phyloP scores from a whole-genome alignment of 2,797 vertebrate species.

The Podargus strigoides region DNA sequence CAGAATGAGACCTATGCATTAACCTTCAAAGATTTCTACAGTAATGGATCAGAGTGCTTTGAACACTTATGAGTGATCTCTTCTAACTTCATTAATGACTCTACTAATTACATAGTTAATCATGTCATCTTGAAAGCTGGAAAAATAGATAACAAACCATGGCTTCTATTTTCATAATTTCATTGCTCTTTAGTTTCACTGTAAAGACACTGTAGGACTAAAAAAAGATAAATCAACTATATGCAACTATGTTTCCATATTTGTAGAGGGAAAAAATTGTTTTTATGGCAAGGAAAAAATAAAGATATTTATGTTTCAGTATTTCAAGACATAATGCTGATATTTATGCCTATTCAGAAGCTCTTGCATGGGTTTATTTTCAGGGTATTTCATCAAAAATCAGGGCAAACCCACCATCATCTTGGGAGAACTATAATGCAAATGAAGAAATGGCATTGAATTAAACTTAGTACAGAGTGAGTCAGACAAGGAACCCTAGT shows the following conservation, averaged over 20 bases:
- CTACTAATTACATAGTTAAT: slow-evolving; percentile 58
- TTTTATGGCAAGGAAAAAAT: not conserved
- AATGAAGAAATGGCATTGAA: not conserved
- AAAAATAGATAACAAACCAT: slow-evolving; percentile 2
- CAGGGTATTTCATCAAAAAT: not conserved
- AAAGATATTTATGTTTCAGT: not conserved
- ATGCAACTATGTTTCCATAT: not conserved
- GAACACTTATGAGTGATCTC: not conserved
- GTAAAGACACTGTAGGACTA: not conserved
- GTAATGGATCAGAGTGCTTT: not conserved
- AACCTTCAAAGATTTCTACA: slow-evolving; percentile 25
- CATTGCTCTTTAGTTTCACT: not conserved
- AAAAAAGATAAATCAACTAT: not conserved
- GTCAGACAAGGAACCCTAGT: not conserved
- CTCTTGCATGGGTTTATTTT: not conserved
- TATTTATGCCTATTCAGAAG: not conserved
- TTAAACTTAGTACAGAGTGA: not conserved
- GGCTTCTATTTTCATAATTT: not conserved
- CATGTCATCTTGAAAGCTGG: slow-evolving; percentile 29
- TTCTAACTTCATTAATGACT: slow-evolving; percentile 23
- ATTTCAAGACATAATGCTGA: not conserved
- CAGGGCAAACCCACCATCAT: not conserved
- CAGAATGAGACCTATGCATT: not conserved
- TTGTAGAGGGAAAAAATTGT: not conserved
- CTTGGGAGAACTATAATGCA: not conserved